These are phyloP conservation scores for Neoscelio sp. DNA, from an alignment of 2,888 invertebrate genomes.

Conservation along the genomic window DNA sequence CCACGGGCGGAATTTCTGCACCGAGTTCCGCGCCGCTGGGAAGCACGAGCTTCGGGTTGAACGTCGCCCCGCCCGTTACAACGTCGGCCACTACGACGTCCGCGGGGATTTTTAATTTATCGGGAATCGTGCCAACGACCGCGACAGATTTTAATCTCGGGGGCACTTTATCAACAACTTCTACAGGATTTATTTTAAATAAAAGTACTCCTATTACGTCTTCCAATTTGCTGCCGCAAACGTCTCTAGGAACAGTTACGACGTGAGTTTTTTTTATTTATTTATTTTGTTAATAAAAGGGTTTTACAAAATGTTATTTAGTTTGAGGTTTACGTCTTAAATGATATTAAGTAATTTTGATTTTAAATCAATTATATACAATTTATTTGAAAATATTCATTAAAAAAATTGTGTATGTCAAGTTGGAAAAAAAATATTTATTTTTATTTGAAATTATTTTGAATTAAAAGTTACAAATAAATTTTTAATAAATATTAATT, in stretches of 20 bases:
- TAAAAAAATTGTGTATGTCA: too few species aligned
- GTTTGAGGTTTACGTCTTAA: slow-evolving; percentile 18
- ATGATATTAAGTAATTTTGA: slow-evolving; percentile 11
- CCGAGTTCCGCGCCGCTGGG: slow-evolving; percentile 43
- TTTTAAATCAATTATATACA: slow-evolving; percentile 40
- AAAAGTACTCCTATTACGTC: slow-evolving; percentile 68
- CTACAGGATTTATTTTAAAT: slow-evolving; percentile 70
- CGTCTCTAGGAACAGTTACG: slow-evolving; percentile 77
- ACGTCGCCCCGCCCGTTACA: slow-evolving; percentile 69
- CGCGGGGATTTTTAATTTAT: slow-evolving; percentile 72
- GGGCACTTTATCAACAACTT: slow-evolving; percentile 71
- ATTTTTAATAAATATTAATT: too few species aligned
- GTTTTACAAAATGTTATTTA: slow-evolving; percentile 19
- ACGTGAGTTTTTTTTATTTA: slow-evolving; percentile 71
- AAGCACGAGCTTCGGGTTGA: slow-evolving; percentile 70
- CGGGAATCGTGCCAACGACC: slow-evolving; percentile 67
- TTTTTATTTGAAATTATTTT: too few species aligned
- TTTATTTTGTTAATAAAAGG: background rate
- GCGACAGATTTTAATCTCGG: slow-evolving; percentile 73
- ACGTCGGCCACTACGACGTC: slow-evolving; percentile 66
- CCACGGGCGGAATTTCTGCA: slow-evolving; percentile 9
- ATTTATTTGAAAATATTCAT: slow-evolving; percentile 31
- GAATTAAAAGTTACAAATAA: too few species aligned
- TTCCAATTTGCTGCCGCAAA: slow-evolving; percentile 71
- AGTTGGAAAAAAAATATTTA: too few species aligned